These are phyloP conservation scores for Drosophila borealis DNA, from an alignment of 2,888 invertebrate species.

Conservation along the genomic window DNA sequence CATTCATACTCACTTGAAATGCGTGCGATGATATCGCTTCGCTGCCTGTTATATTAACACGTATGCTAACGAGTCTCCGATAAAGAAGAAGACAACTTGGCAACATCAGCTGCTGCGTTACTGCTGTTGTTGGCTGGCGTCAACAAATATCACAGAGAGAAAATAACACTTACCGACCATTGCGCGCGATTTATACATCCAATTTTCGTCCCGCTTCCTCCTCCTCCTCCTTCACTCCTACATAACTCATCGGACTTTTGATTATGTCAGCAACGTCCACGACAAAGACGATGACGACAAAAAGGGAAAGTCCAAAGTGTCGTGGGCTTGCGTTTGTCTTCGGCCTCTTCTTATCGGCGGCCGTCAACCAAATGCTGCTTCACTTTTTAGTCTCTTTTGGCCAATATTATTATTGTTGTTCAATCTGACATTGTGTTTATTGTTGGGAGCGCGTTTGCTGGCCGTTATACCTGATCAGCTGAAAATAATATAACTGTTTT, in stretches of 20 bases:
- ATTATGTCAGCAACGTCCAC: constrained; percentile 66
- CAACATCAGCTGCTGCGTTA: constrained; percentile 7
- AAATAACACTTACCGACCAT: constrained; percentile 42
- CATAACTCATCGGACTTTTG: constrained; percentile 37
- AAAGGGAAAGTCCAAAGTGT: constrained; percentile 72
- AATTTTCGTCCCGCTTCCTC: constrained; percentile 45
- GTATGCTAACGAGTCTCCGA: constrained; percentile 58
- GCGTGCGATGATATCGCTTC: constrained; percentile 17
- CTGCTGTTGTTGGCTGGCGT: constrained; percentile 3
- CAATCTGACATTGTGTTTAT: constrained; percentile 16
- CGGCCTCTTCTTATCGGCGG: constrained; percentile 36
- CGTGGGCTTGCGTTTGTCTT: constrained; percentile 27
- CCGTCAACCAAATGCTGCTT: constrained; percentile 50
- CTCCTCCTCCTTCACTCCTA: constrained; percentile 19
- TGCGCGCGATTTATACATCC: constrained; percentile 54
- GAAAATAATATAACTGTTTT: background rate
- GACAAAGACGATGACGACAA: constrained; percentile 45
- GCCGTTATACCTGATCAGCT: constrained; percentile 27
- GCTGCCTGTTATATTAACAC: constrained; percentile 60
- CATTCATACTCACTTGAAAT: constrained; percentile 45
- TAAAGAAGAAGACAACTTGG: constrained; percentile 36
- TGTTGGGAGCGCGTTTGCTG: constrained; percentile 41
- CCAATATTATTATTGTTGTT: constrained; percentile 43
- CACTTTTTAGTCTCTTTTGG: constrained; percentile 63
- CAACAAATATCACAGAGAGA: constrained; percentile 47